Percentiles rank a stretch among this genome's conserved stretches.
Evolutionary conservation across 2,888 invertebrate genomes (phyloP).

Genomic region (Trissoscelio sp.): DNA sequence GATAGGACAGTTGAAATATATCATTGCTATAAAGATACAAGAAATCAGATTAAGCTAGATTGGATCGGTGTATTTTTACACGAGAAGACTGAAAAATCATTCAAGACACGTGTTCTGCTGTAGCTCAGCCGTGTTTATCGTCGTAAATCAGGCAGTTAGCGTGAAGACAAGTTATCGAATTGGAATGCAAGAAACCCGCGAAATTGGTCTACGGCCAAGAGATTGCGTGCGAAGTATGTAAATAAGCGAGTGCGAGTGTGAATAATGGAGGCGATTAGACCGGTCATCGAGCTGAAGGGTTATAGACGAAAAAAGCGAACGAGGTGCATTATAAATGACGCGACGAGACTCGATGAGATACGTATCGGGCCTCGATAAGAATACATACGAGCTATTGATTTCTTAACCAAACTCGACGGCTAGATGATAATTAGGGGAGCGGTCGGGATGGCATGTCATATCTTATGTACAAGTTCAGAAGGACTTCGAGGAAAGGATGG

Average conservation of each 20-base stretch:
- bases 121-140: background rate
- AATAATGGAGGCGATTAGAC: conserved; percentile 42
- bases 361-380: background rate
- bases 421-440: conserved; percentile 18
- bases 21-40: no score
- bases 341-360: conserved; percentile 2
- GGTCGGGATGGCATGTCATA: background rate
- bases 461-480: background rate
- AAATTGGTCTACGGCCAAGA: conserved; percentile 47
- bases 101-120: background rate
- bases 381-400: conserved; percentile 26
- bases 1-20: no score
- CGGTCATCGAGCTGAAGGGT: conserved; percentile 20
- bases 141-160: conserved; percentile 32
- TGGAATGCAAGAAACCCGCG: conserved; percentile 38
- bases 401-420: conserved; percentile 34
- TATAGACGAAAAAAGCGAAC: background rate
- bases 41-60: no score
- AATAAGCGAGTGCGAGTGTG: conserved; percentile 40
- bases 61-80: no score
- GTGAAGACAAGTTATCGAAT: conserved; percentile 36
- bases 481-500: background rate
- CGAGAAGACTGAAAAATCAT: background rate
- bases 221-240: conserved; percentile 42
- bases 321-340: conserved; percentile 18